phyloP scores from a whole-genome alignment of 2,888 invertebrate genomes.

The Zhengitettix transpicula region DNA sequence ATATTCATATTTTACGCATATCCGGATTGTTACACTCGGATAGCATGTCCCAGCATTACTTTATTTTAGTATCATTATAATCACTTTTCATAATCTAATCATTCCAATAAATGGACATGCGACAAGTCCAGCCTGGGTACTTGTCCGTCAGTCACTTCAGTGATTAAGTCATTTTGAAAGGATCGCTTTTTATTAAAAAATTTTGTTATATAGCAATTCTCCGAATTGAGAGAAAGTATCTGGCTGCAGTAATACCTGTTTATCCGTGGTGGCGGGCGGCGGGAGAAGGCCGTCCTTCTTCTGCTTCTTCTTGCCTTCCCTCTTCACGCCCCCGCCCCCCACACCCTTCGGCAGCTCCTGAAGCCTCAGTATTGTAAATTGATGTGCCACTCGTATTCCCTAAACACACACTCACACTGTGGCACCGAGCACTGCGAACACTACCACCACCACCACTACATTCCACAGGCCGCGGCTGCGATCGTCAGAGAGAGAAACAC shows the following conservation, averaged over 20 bases:
- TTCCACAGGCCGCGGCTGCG: not conserved
- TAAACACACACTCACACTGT: not conserved
- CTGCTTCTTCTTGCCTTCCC: slow-evolving; percentile 22
- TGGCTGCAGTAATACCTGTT: not conserved
- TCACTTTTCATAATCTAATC: too few relatives aligned
- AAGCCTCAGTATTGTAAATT: slow-evolving; percentile 40
- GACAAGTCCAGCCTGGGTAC: too few relatives aligned
- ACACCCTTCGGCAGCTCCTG: slow-evolving; percentile 42
- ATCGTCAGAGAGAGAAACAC: not conserved
- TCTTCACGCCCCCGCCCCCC: slow-evolving; percentile 43
- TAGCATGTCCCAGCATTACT: too few relatives aligned
- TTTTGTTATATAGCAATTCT: too few relatives aligned
- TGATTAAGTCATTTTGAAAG: too few relatives aligned
- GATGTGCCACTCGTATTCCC: not conserved
- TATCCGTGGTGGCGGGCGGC: not conserved
- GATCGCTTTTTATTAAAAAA: too few relatives aligned
- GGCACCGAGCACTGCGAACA: not conserved
- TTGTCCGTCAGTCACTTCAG: too few relatives aligned
- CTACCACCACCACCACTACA: not conserved
- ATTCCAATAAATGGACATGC: too few relatives aligned
- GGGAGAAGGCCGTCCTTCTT: not conserved
- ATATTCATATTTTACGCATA: too few relatives aligned
- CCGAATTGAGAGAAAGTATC: too few relatives aligned
- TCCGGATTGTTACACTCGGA: too few relatives aligned
- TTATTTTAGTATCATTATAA: too few relatives aligned